Conservation (phyloP, 2,113 vertebrate species). For the Hippocampus guttulatus region DNA sequence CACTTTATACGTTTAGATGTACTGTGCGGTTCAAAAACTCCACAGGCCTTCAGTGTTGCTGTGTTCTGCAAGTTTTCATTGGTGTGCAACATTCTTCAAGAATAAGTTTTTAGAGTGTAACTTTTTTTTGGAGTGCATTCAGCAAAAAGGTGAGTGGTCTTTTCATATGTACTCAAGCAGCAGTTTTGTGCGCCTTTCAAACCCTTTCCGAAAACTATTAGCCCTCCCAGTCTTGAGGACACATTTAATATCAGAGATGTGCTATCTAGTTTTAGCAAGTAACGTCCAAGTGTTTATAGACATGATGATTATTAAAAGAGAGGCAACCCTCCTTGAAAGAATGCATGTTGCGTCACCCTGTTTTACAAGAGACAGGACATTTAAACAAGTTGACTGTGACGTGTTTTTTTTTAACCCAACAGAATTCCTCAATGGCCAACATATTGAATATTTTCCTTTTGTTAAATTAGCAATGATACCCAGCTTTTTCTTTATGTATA, state of each 20-base stretch:
- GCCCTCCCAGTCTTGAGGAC: background rate
- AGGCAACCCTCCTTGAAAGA: background rate
- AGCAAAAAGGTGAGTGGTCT: background rate
- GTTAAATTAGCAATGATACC: background rate
- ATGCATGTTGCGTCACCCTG: background rate
- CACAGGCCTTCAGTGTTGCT: too few relatives aligned
- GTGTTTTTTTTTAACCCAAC: background rate
- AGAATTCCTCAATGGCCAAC: background rate
- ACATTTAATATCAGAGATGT: background rate
- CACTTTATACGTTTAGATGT: too few relatives aligned
- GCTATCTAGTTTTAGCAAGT: background rate
- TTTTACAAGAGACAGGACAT: background rate
- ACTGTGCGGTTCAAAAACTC: too few relatives aligned
- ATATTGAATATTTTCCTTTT: background rate
- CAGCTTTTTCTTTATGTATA: background rate
- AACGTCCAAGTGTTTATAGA: background rate
- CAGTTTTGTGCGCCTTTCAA: background rate
- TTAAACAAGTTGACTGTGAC: background rate
- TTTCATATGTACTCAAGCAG: background rate
- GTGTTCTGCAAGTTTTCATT: background rate
- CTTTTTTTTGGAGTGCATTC: background rate
- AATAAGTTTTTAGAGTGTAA: background rate
- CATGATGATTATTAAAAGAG: background rate
- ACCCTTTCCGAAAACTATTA: background rate
- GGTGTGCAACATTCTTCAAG: background rate